Evolutionary conservation across 2,797 vertebrate genomes (phyloP).

Genomic region (Acridotheres tristis): DNA sequence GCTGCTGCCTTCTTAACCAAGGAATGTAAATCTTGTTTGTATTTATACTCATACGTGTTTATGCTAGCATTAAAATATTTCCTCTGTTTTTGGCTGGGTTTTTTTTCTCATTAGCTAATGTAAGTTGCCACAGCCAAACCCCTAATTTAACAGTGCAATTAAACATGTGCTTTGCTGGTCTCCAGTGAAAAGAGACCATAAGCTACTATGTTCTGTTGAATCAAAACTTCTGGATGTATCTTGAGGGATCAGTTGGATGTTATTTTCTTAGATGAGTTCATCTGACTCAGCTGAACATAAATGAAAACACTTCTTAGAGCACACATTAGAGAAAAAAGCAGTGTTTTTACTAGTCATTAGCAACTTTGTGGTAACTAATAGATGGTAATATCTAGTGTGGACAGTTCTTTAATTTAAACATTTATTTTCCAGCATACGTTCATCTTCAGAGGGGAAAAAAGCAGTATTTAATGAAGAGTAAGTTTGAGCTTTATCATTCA

Average conservation of each 20-base stretch:
- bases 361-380: constrained; percentile 37
- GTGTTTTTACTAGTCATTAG: constrained; percentile 44
- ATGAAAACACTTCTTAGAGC: constrained; percentile 12
- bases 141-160: constrained; percentile 51
- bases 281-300: constrained; percentile 44
- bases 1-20: background rate
- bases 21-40: constrained; percentile 47
- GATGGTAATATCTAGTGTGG: background rate
- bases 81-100: constrained; percentile 8
- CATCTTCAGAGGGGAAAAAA: background rate
- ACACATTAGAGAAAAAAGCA: constrained; percentile 26
- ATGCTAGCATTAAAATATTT: constrained; percentile 50
- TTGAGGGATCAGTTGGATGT: constrained; percentile 31
- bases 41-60: constrained; percentile 47
- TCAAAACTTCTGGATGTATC: constrained; percentile 47
- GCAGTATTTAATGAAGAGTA: background rate
- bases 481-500: background rate
- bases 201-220: constrained; percentile 35
- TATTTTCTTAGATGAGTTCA: constrained; percentile 50
- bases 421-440: background rate
- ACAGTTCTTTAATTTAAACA: constrained; percentile 15
- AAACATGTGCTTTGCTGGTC: constrained; percentile 41
- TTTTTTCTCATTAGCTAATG: constrained; percentile 40
- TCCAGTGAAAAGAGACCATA: background rate
- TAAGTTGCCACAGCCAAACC: constrained; percentile 45